phyloP scores from a whole-genome alignment of 2,888 invertebrate genomes.

The Melinaea menophilus region DNA sequence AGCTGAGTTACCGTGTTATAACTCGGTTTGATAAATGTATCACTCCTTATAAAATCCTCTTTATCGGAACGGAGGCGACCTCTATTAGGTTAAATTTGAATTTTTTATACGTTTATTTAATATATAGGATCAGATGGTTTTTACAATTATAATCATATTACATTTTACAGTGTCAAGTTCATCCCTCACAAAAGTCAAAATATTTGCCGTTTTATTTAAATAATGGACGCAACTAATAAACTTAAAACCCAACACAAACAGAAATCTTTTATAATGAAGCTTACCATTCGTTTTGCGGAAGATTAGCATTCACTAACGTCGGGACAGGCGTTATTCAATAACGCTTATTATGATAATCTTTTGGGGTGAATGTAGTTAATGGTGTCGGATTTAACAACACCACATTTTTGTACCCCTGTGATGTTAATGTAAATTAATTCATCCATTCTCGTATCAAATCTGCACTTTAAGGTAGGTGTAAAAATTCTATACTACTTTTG shows the following conservation, averaged over 20 bases:
- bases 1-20: no score
- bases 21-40: background rate
- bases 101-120: no score
- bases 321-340: constrained; percentile 71
- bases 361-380: constrained; percentile 62
- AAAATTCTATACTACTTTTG: background rate
- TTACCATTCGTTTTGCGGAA: constrained; percentile 55
- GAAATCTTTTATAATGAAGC: constrained; percentile 62
- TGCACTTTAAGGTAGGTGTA: background rate
- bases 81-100: no score
- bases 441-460: constrained; percentile 7
- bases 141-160: background rate
- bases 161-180: background rate
- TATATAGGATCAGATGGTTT: no score
- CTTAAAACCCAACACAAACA: constrained; percentile 53
- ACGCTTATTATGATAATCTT: constrained; percentile 69
- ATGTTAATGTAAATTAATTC: constrained; percentile 38
- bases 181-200: constrained; percentile 60
- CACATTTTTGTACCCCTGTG: constrained; percentile 48
- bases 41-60: background rate
- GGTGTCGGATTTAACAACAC: constrained; percentile 54
- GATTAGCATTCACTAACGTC: constrained; percentile 65
- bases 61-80: no score
- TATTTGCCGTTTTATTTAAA: constrained; percentile 70
- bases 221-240: constrained; percentile 56